A percentile compares a stretch with the other conserved stretches of the same genome.
phyloP scores from a whole-genome alignment of 1,140 invertebrate species.

The Phocides pigmalion region DNA sequence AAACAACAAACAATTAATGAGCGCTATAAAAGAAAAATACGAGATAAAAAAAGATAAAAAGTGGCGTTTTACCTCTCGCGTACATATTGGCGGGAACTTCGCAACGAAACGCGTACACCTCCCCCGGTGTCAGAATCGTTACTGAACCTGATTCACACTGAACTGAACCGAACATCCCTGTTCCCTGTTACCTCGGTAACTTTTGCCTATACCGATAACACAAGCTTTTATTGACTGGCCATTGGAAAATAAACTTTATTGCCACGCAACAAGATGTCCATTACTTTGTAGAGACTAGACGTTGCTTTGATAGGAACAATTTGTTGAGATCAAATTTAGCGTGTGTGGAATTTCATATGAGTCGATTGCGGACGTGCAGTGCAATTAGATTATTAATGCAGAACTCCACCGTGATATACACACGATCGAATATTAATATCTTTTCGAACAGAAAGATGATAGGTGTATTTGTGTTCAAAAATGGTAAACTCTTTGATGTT shows the following conservation, averaged over 20 bases:
- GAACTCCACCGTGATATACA: background rate
- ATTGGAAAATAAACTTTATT: background rate
- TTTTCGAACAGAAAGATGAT: background rate
- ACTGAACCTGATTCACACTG: no score
- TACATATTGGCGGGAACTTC: constrained; percentile 65
- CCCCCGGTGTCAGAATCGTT: constrained; percentile 35
- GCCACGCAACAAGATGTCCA: background rate
- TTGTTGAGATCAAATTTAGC: constrained; percentile 5
- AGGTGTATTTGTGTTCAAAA: no score
- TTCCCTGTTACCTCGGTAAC: background rate
- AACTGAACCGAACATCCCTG: no score
- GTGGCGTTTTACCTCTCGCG: constrained; percentile 53
- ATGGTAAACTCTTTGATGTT: no score
- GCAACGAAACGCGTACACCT: constrained; percentile 44
- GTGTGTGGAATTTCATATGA: constrained; percentile 4
- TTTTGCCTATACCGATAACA: background rate
- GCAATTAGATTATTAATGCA: constrained; percentile 4
- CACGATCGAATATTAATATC: background rate
- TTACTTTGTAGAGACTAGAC: background rate
- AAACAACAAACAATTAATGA: no score
- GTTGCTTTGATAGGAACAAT: background rate
- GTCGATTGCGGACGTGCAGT: background rate
- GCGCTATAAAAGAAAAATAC: background rate
- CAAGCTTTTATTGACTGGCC: background rate
- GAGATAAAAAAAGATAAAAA: background rate